These are phyloP conservation scores for Amphibalanus amphitrite DNA, from an alignment of 1,140 invertebrate species.

Conservation along the genomic window DNA sequence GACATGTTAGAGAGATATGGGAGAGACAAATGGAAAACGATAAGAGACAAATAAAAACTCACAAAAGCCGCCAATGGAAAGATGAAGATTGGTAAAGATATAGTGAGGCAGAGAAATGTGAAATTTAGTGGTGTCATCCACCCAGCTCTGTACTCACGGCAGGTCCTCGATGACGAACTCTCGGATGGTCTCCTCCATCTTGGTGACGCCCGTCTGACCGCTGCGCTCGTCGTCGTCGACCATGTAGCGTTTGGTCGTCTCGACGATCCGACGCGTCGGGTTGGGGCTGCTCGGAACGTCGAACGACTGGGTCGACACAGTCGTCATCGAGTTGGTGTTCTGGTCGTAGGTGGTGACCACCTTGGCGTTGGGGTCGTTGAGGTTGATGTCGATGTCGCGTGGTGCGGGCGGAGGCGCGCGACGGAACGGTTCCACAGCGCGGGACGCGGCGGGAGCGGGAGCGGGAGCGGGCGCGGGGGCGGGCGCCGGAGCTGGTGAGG, in stretches of 20 bases:
- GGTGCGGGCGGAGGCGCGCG: too few relatives aligned
- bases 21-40: too few relatives aligned
- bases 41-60: too few relatives aligned
- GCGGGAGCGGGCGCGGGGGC: neutral
- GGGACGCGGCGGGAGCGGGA: neutral
- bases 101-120: too few relatives aligned
- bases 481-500: neutral
- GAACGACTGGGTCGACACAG: neutral
- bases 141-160: neutral
- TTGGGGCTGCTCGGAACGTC: neutral
- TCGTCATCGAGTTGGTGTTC: slow-evolving; percentile 5
- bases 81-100: too few relatives aligned
- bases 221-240: neutral
- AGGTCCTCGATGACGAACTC: slow-evolving; percentile 5
- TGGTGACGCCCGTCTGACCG: neutral
- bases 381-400: neutral
- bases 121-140: too few relatives aligned
- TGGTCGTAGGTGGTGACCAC: neutral
- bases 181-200: slow-evolving; percentile 1
- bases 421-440: neutral
- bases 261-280: neutral
- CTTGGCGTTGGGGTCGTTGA: neutral
- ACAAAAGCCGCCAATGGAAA: too few relatives aligned
- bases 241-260: slow-evolving; percentile 5
- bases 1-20: too few relatives aligned